Evolutionary conservation across 2,888 invertebrate genomes (phyloP), one percentile per base, ranked within the genome.

Genomic region (Pinctada fucata): DNA sequence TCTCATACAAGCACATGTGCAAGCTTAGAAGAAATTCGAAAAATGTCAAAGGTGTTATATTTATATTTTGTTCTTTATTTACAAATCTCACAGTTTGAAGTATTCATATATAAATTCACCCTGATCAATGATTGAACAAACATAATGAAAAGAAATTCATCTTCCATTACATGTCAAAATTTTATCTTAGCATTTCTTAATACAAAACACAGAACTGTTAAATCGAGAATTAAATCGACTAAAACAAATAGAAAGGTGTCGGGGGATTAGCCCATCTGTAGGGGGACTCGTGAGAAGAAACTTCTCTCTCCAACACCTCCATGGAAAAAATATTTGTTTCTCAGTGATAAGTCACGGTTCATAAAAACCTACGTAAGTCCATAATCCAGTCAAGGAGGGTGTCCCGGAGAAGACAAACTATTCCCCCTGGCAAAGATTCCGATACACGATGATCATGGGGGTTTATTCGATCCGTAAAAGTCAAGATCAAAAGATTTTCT

Each of bases 261-360:
- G 50, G 51, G 50, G 5, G 72, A 47, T 72, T 72, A 72, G 45
- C 47, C 50, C 74, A 66, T 74, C 74, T 50, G 66, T 50, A 31
- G 50, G 66, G 48, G 49, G 8, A 74, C 74, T 51, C 74, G 74
- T 74, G 74, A 74, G 74, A 74, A 72, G 49, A n/a, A 58, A 50
- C 48, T 50, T 31, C 66, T 51, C 65, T 31, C 48, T 58, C 31
- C 63, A 58, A 31, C 10, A 47, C 63, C 63, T 63, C 65, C 49
- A 50, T 48, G 49, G 13, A 10, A 66, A 66, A 50, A 49, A n/a
- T 51, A 66, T 49, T 31, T 47, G 49, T 66, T 51, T 49, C 66
- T 63, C 64, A 74, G 65, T 50, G 74, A 74, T 74, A 74, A 66
- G 74, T 74, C 74, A 74, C 65, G 74, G n/a, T 66, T 66, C 31